A percentile compares a stretch with the other conserved stretches of the same genome.
Evolutionary conservation across 2,113 vertebrate species (phyloP).

Genomic region (Lathamus discolor): DNA sequence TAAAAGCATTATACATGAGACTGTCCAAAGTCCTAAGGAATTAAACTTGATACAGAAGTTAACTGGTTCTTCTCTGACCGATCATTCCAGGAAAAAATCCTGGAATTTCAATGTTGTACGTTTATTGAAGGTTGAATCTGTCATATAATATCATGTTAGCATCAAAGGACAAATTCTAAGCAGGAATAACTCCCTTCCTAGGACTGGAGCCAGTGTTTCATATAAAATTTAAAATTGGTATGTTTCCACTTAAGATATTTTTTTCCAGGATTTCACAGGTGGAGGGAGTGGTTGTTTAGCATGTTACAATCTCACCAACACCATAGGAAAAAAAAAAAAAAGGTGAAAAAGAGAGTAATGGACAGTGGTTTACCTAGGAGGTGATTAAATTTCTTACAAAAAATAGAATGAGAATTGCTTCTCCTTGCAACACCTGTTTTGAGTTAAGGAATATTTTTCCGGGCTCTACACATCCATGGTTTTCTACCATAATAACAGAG

Average conservation of each 20-base stretch:
- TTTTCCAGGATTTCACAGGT: background rate
- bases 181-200: background rate
- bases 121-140: background rate
- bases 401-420: background rate
- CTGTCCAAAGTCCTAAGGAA: background rate
- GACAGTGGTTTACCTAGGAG: background rate
- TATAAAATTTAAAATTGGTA: background rate
- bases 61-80: background rate
- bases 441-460: background rate
- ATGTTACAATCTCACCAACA: background rate
- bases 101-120: background rate
- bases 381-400: background rate
- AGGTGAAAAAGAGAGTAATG: background rate
- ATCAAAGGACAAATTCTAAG: background rate
- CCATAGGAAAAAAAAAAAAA: background rate
- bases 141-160: background rate
- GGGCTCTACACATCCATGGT: background rate
- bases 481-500: background rate
- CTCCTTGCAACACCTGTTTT: background rate
- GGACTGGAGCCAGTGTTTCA: background rate
- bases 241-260: background rate
- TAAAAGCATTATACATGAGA: background rate
- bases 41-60: background rate
- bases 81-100: background rate
- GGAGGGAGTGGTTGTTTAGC: background rate